These are phyloP conservation scores for Aurelia coerulea DNA, from an alignment of 30 jellyfish, hydroid and myxozoan species.

Conservation along the genomic window DNA sequence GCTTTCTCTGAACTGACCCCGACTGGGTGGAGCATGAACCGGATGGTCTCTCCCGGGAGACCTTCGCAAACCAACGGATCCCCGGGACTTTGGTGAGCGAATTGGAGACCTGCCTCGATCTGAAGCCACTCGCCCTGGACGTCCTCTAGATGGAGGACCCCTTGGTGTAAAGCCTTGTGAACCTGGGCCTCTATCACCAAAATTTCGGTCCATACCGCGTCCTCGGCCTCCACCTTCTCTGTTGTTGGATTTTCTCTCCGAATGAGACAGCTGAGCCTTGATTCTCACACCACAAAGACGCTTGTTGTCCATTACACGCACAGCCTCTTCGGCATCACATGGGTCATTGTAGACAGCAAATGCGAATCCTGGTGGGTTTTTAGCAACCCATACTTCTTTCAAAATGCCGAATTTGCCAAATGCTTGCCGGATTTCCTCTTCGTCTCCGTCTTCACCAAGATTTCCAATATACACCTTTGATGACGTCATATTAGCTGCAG, in stretches of 20 bases:
- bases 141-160: slow-evolving; percentile 39
- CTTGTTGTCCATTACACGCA: slow-evolving; percentile 58
- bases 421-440: slow-evolving; percentile 63
- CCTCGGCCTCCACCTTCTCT: slow-evolving; percentile 25
- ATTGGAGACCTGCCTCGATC: no score
- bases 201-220: slow-evolving; percentile 20
- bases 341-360: slow-evolving; percentile 49
- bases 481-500: slow-evolving; percentile 38
- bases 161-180: not conserved
- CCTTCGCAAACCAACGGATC: no score
- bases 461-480: slow-evolving; percentile 75
- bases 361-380: slow-evolving; percentile 93
- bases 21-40: not conserved
- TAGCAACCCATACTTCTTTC: slow-evolving; percentile 81
- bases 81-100: no score
- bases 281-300: slow-evolving; percentile 60
- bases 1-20: not conserved
- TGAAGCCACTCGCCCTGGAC: not conserved
- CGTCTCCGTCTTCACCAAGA: slow-evolving; percentile 55
- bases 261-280: slow-evolving; percentile 61
- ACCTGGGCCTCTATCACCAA: not conserved
- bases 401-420: slow-evolving; percentile 68
- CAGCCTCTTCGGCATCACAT: slow-evolving; percentile 81
- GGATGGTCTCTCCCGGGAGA: not conserved
- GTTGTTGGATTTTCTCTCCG: slow-evolving; percentile 12